A percentile compares a stretch with the other conserved stretches of the same genome.
Conservation (phyloP, 2,888 invertebrate species). For the Agrotis ipsilon region DNA sequence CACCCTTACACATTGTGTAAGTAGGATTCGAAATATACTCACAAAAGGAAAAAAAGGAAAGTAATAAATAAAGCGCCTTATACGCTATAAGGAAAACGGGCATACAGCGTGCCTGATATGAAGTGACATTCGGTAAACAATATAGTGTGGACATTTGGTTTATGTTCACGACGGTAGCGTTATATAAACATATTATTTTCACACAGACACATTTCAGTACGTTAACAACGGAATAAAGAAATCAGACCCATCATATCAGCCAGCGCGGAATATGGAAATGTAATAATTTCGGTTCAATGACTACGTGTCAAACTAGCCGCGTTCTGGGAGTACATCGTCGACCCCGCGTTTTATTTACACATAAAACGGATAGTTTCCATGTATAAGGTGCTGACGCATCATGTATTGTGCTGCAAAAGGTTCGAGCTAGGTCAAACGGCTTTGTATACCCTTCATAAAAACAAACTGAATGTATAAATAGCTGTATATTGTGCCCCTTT, state of each 20-base stretch:
- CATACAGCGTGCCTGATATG: slow-evolving; percentile 23
- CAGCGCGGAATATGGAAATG: slow-evolving; percentile 22
- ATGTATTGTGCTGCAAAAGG: slow-evolving; percentile 64
- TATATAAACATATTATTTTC: slow-evolving; percentile 10
- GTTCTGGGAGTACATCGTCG: slow-evolving; percentile 38
- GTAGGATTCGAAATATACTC: slow-evolving; percentile 16
- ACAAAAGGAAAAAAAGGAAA: slow-evolving; percentile 17
- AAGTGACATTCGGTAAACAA: slow-evolving; percentile 40
- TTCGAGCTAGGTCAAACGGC: slow-evolving; percentile 50
- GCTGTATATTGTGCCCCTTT: slow-evolving; percentile 20
- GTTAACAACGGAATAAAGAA: not conserved
- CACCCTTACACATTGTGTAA: slow-evolving; percentile 18
- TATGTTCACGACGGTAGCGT: not conserved
- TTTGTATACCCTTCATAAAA: slow-evolving; percentile 39
- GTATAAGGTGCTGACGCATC: slow-evolving; percentile 64
- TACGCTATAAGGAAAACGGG: slow-evolving; percentile 45
- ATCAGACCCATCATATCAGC: not conserved
- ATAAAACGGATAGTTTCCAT: slow-evolving; percentile 65
- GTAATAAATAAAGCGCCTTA: slow-evolving; percentile 42
- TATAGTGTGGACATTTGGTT: slow-evolving; percentile 33
- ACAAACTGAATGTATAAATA: slow-evolving; percentile 46
- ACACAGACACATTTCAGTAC: not conserved
- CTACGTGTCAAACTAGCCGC: slow-evolving; percentile 39
- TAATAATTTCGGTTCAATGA: slow-evolving; percentile 47
- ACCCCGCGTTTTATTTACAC: slow-evolving; percentile 58